Evolutionary conservation across 1,140 invertebrate species (phyloP).

Genomic region (Diachasma alloeum): DNA sequence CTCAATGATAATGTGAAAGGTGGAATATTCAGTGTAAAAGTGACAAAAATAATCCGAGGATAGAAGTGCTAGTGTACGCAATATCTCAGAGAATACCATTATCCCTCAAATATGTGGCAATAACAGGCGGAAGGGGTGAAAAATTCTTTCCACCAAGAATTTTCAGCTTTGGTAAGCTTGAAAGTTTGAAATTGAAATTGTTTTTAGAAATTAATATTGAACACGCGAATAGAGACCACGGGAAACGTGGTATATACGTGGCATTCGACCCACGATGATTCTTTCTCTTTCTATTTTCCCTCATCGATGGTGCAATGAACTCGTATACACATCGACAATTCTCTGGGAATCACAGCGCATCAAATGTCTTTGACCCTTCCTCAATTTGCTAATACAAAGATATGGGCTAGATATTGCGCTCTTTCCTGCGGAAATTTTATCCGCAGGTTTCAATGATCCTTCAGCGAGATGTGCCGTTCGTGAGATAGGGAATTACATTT

Average conservation of each 20-base stretch:
- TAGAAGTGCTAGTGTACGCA: neutral
- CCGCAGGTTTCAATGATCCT: neutral
- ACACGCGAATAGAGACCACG: neutral
- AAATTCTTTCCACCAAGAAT: neutral
- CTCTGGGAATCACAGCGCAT: neutral
- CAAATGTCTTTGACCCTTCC: neutral
- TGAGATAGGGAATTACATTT: neutral
- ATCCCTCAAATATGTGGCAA: neutral
- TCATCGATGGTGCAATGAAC: neutral
- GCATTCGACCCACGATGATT: neutral
- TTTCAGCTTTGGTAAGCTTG: constrained; percentile 1
- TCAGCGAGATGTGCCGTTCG: neutral
- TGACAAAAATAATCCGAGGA: neutral
- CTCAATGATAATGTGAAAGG: neutral
- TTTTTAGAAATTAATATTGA: neutral
- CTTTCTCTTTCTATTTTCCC: neutral
- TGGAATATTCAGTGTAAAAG: neutral
- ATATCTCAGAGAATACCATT: neutral
- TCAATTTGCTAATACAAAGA: neutral
- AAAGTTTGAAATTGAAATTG: neutral
- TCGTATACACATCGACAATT: neutral
- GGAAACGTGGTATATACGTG: neutral
- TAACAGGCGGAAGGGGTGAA: neutral
- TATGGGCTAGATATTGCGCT: neutral
- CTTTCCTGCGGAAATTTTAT: neutral